Conservation (phyloP, 2,113 vertebrate genomes). For the Leucoraja erinaceus region DNA sequence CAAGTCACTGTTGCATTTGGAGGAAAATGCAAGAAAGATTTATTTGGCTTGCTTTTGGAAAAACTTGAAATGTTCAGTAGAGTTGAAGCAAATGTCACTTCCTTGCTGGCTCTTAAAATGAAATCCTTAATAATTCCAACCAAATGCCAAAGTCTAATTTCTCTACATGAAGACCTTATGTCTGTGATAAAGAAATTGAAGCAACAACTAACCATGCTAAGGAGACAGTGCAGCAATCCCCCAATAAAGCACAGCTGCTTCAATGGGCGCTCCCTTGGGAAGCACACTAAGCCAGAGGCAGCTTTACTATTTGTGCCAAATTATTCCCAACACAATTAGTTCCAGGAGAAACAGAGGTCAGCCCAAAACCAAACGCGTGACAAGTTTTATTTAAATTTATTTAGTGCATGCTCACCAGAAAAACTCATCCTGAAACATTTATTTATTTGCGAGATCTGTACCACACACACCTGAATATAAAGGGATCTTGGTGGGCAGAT, state of each 20-base stretch:
- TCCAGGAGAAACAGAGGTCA: not conserved
- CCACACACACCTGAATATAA: not conserved
- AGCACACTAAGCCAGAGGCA: not conserved
- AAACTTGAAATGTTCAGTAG: not conserved
- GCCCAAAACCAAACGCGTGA: not conserved
- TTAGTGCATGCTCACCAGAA: not conserved
- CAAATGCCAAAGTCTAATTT: not conserved
- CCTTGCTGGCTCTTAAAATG: not conserved
- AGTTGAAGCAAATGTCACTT: not conserved
- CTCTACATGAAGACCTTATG: not conserved
- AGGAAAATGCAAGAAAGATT: slow-evolving; percentile 31
- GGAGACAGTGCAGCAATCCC: not conserved
- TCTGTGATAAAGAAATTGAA: not conserved
- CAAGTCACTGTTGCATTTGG: slow-evolving; percentile 54
- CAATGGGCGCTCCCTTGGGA: not conserved
- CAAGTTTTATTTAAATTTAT: not conserved
- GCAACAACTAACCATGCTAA: not conserved
- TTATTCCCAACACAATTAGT: not conserved
- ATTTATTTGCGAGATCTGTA: not conserved
- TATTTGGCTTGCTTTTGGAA: slow-evolving; percentile 4
- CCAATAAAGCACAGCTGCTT: not conserved
- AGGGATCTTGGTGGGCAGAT: not conserved
- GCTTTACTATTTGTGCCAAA: not conserved
- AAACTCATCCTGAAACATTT: not conserved
- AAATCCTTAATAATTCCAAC: not conserved